Conservation (phyloP, 2,888 invertebrate species). For the Drosophila mulleri region DNA sequence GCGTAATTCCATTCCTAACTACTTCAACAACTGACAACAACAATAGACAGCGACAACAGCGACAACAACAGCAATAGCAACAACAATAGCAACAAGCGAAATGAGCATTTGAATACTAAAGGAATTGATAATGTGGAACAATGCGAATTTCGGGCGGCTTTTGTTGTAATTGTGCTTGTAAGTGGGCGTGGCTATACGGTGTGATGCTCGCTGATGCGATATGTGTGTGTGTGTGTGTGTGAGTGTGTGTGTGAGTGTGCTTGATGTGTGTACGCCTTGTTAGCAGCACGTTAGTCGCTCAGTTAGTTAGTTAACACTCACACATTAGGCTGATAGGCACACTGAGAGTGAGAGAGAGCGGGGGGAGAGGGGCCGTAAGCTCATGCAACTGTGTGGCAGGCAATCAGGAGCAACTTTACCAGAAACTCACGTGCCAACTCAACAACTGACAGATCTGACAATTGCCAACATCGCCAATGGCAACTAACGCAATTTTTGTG, state of each 20-base stretch:
- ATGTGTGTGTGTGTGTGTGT: conserved; percentile 17
- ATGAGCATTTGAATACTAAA: conserved; percentile 73
- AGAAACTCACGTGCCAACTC: conserved; percentile 49
- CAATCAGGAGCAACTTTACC: conserved; percentile 50
- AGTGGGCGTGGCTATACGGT: conserved; percentile 53
- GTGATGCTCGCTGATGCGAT: conserved; percentile 30
- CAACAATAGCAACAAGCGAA: conserved; percentile 39
- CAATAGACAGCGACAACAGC: conserved; percentile 2
- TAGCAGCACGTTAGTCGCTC: conserved; percentile 62
- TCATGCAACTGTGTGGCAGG: conserved; percentile 28
- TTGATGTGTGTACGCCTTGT: conserved; percentile 41
- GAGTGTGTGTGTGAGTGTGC: conserved; percentile 12
- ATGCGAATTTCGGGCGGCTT: conserved; percentile 46
- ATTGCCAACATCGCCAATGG: conserved; percentile 66
- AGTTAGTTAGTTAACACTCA: conserved; percentile 67
- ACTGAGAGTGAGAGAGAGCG: not conserved
- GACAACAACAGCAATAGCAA: conserved; percentile 6
- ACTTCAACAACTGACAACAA: conserved; percentile 39
- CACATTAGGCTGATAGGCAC: conserved; percentile 52
- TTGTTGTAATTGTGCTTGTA: conserved; percentile 65
- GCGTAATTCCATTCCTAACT: conserved; percentile 54
- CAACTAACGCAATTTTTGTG: conserved; percentile 68
- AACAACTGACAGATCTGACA: conserved; percentile 57
- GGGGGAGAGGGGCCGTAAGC: not conserved
- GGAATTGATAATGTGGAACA: conserved; percentile 68